Evolutionary conservation across 2,797 vertebrate species (phyloP).

Genomic region (Brachymystax lenok): DNA sequence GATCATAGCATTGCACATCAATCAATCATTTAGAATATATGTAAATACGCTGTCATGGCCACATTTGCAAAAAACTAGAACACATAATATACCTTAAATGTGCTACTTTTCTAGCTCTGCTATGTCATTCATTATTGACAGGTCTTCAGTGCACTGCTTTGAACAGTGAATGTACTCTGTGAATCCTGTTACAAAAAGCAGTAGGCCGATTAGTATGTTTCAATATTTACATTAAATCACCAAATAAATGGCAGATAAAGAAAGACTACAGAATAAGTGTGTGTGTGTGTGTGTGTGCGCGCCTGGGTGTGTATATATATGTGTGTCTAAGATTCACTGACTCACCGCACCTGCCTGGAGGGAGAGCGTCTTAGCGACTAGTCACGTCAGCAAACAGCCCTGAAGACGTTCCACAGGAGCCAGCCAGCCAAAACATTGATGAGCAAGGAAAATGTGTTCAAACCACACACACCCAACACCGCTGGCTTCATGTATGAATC

Average conservation of each 20-base stretch:
- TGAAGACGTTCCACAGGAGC: neutral
- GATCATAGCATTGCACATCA: neutral
- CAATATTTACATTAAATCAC: neutral
- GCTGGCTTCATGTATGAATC: neutral
- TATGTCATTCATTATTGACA: conserved; percentile 1
- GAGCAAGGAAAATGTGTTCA: neutral
- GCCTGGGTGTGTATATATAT: too few species aligned
- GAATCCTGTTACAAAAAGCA: neutral
- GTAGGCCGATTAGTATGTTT: neutral
- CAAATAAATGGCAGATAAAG: neutral
- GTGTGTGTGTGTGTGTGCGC: too few species aligned
- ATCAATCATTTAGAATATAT: neutral
- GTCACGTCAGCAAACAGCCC: neutral
- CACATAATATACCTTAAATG: neutral
- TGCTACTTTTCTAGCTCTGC: neutral
- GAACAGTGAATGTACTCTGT: neutral
- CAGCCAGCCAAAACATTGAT: neutral
- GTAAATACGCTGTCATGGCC: neutral
- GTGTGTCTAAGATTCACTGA: neutral
- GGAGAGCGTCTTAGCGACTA: neutral
- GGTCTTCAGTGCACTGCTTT: neutral
- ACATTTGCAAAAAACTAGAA: neutral
- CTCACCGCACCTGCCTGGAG: neutral
- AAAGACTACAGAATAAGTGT: neutral
- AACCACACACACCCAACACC: neutral